phyloP scores from a whole-genome alignment of 2,888 invertebrate species.

The Tuta absoluta region DNA sequence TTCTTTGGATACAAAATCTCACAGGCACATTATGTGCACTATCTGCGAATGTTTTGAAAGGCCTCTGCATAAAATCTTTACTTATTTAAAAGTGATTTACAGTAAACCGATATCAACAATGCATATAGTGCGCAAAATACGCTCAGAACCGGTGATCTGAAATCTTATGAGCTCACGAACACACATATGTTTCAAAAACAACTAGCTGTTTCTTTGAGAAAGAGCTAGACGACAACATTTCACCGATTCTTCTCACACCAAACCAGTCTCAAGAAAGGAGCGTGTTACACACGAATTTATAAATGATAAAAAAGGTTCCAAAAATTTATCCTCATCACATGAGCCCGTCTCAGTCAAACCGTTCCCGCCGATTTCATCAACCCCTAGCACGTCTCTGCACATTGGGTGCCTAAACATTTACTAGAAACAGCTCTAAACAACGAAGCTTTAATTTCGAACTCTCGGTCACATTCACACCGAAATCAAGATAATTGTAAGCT shows the following conservation, averaged over 20 bases:
- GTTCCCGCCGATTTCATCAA: constrained; percentile 64
- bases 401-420: constrained; percentile 49
- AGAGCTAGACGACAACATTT: constrained; percentile 11
- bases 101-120: not conserved
- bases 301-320: constrained; percentile 55
- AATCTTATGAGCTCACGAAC: not conserved
- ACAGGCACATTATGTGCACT: constrained; percentile 45
- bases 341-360: constrained; percentile 73
- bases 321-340: constrained; percentile 76
- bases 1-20: constrained; percentile 79
- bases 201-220: constrained; percentile 5
- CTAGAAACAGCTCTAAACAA: constrained; percentile 25
- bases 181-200: constrained; percentile 1
- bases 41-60: constrained; percentile 27
- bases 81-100: not conserved
- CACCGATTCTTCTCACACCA: constrained; percentile 42
- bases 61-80: not conserved
- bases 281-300: constrained; percentile 75
- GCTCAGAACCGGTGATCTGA: constrained; percentile 1
- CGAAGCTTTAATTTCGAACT: constrained; percentile 23
- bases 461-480: constrained; percentile 28
- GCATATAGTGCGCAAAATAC: not conserved
- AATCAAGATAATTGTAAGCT: constrained; percentile 31
- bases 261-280: constrained; percentile 71
- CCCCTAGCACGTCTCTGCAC: constrained; percentile 52